Evolutionary conservation across 2,797 vertebrate species (phyloP), one percentile per base, ranked within the genome.

Genomic region (Mycteria americana): DNA sequence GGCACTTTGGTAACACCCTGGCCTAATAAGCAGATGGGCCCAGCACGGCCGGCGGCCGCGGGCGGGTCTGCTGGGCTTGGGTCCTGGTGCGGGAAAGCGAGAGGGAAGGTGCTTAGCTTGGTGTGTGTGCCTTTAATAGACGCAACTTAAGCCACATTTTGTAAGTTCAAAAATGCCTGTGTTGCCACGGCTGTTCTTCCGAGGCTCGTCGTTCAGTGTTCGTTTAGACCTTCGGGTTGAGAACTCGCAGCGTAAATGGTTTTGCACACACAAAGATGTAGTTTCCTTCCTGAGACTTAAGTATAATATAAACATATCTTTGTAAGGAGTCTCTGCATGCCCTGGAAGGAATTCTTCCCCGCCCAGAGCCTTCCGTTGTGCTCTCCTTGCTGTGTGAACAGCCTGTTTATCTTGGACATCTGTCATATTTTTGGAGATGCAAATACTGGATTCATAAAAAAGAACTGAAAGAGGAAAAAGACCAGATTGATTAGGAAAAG

Each of bases 1-100:
- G 70, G 93, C 91, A 10, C 96, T 93, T 43, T 87, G 93, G 89
- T 57, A 46, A 64, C 94, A 50, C 87, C 85, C 88, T 12, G 73
- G 93, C 28, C 76, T 91, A 82, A 83, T 46, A 57, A 85, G 91
- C 77, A 76, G 89, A 73, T 50, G 95, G 75, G 95, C 64, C 22
- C 16, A 2, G 96, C 18, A 0, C 2, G 33, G 60, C 18, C 37
- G 9, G 35, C 4, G 18, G 39, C 62, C 10, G 1, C 10, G 12
- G 69, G 33, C 13, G 64, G 73, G 9, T n/a, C 48, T 31, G 31
- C 65, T 19, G 57, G 54, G 45, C 51, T 19, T 13, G 35, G 50
- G 30, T 6, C 30, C 25, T 5, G 25, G 6, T 3, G 37, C 2
- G 76, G 43, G 60, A 6, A 12, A 3, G 67, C 1, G 3, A 27